These are phyloP conservation scores for Diachasma alloeum DNA, from an alignment of 1,140 invertebrate genomes.

Conservation along the genomic window DNA sequence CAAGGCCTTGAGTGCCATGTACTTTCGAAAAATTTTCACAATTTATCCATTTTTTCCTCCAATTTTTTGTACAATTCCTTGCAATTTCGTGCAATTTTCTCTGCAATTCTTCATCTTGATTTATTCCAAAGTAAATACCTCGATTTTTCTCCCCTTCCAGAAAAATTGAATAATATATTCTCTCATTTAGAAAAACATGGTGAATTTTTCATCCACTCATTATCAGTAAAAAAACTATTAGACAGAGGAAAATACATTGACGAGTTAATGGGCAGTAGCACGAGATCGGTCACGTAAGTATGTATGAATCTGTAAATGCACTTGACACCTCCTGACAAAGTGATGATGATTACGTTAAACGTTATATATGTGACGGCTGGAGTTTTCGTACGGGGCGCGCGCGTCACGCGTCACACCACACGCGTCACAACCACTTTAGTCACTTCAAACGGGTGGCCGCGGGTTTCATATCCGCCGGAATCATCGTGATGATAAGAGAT, in stretches of 20 bases:
- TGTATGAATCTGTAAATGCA: conserved; percentile 50
- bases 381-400: conserved; percentile 51
- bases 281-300: conserved; percentile 45
- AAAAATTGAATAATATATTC: too few species aligned
- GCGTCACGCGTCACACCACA: conserved; percentile 64
- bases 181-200: too few species aligned
- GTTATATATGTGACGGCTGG: conserved; percentile 29
- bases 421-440: conserved; percentile 63
- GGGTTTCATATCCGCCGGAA: conserved; percentile 62
- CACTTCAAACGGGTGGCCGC: conserved; percentile 48
- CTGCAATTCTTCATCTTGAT: too few species aligned
- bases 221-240: too few species aligned
- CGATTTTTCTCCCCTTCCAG: too few species aligned
- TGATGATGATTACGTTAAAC: conserved; percentile 61
- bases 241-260: not conserved
- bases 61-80: too few species aligned
- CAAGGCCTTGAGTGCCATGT: conserved; percentile 10
- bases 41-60: too few species aligned
- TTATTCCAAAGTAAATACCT: too few species aligned
- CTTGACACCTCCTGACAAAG: conserved; percentile 58
- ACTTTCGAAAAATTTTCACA: not conserved
- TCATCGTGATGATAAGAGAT: conserved; percentile 35
- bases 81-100: too few species aligned
- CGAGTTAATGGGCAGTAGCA: conserved; percentile 26
- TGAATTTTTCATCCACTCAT: too few species aligned